Percentiles rank a stretch among this genome's conserved stretches.
These are phyloP conservation scores for Aphis gossypii DNA, from an alignment of 1,140 invertebrate species.

Conservation along the genomic window DNA sequence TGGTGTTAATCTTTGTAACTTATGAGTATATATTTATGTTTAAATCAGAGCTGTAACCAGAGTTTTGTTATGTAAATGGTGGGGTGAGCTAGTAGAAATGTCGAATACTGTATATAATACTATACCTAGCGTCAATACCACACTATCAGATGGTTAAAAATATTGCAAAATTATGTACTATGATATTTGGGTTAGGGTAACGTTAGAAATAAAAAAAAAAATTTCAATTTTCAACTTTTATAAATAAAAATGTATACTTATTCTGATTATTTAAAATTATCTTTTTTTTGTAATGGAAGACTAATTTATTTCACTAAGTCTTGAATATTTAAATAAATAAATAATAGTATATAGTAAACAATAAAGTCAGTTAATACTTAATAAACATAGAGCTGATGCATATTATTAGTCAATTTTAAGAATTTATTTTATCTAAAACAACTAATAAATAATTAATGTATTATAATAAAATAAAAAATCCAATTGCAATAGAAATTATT, in stretches of 20 bases:
- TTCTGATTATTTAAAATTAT: neutral
- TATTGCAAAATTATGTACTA: neutral
- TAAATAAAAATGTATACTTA: neutral
- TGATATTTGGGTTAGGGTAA: neutral
- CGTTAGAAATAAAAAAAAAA: neutral
- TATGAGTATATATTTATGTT: neutral
- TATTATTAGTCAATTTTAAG: neutral
- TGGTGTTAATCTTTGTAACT: neutral
- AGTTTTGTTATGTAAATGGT: neutral
- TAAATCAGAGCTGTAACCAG: neutral
- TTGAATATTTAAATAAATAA: too few relatives aligned
- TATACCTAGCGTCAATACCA: neutral
- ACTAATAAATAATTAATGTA: neutral
- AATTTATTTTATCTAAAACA: too few relatives aligned
- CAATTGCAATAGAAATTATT: neutral
- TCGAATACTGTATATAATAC: neutral
- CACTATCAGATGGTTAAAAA: neutral
- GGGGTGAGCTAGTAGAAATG: neutral
- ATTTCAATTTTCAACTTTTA: neutral
- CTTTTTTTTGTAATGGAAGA: neutral
- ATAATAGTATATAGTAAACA: too few relatives aligned
- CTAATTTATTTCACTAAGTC: too few relatives aligned
- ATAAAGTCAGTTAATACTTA: too few relatives aligned
- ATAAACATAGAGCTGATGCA: neutral
- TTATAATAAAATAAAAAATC: neutral